Base-by-base conservation (phyloP, 2,113 vertebrate species). In the Vimba vimba region DNA sequence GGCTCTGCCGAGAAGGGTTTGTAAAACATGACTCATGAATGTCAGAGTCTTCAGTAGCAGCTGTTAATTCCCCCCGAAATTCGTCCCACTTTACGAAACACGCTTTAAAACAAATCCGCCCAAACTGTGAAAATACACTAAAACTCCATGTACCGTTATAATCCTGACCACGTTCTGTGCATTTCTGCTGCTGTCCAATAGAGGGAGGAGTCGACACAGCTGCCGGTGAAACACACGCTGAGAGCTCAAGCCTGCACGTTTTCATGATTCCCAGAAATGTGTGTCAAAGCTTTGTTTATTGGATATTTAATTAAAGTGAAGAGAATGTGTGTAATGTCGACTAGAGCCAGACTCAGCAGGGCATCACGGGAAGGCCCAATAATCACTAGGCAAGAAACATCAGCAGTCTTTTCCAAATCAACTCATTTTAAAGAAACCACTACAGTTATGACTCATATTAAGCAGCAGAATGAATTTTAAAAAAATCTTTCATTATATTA, bases 301-400 rank as follows among this genome's bases (percentile, higher is more conserved):
- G 85, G 79, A 85, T 87, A 86, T 89, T 89, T 89, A 82, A 89
- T 87, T 89, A 89, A 87, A 78, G 55, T 59, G 75, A 68, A 79
- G 68, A 23, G 69, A 47, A 55, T 69, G 78, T 77, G 83, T 82
- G 82, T 69, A 60, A 74, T 81, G 55, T 60, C 55, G 52, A 86
- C 33, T 59, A 79, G 62, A 78, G 85, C 71, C 85, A 89, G 82
- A 84, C 86, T 79, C 83, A 45, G 36, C 60, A 17, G 45, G 64
- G 71, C 83, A 85, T 84, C 47, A 68, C 73, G 66, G 82, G 45
- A 76, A 89, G 69, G n/a, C 55, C 79, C 83, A 87, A 57, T 13
- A 52, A 33, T 84, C 69, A 75, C 43, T 45, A 80, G 43, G 71
- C 69, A 73, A 80, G 78, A 79, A 76, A 68, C 62, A 71, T 76